Base-by-base conservation (phyloP, 2,113 vertebrate species). In the Clarias gariepinus region DNA sequence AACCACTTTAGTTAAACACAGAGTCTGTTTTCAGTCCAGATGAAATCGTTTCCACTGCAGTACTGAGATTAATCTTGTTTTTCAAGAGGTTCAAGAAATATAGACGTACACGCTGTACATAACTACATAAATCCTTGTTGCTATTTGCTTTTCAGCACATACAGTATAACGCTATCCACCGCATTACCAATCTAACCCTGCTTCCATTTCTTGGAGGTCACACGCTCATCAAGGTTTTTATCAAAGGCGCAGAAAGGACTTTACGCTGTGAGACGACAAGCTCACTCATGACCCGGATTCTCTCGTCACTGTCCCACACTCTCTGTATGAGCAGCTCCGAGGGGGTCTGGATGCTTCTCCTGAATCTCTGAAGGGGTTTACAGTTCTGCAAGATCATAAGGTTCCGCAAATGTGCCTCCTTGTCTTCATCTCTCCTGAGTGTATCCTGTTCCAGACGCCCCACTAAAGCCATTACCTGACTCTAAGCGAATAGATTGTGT, bases 371-470 rank as follows among this genome's bases (percentile, higher is more conserved):
- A 82, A 87, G 84, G 69, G 79, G 92, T 94, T 88, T 94, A 93
- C 90, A 64, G 92, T 95, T 94, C 92, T 94, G 90, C 47, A 86
- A 88, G 90, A 92, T 91, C 88, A 86, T 87, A 89, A 87, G 88
- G 58, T 91, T 90, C 61, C 2, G 90, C 86, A 86, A 93, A 90
- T 92, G 90, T 89, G 76, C 91, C 74, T 90, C 86, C 68, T 90
- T 63, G 66, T 90, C 89, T 90, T 87, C 88, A 21, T 1, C 47
- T 81, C 89, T 84, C 89, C 92, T 86, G 93, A 89, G 92, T 86
- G 92, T 94, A 94, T 95, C 93, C 89, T 84, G 89, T 95, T 95
- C 90, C 89, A 89, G 86, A 18, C 5, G n/a, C 79, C 5, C 47
- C 85, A 80, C 88, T 79, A 85, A 92, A 91, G 61, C 85, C 88